Conservation (phyloP, 2,797 vertebrate species). For the Pipistrellus nathusii region DNA sequence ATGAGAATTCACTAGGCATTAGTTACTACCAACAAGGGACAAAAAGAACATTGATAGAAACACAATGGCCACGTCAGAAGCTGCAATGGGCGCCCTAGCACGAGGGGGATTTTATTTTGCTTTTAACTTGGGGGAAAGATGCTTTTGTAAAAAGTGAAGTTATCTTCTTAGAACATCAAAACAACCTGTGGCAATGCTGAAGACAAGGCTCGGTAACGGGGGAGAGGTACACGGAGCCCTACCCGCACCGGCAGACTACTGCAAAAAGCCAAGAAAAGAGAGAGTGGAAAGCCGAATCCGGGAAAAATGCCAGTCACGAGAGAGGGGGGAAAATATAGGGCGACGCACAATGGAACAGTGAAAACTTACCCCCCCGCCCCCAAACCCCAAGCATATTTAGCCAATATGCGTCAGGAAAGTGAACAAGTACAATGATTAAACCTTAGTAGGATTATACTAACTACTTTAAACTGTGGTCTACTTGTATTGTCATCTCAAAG, state of each 20-base stretch:
- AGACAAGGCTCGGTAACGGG: constrained; percentile 69
- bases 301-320: constrained; percentile 69
- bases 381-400: constrained; percentile 75
- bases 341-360: constrained; percentile 68
- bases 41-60: constrained; percentile 84
- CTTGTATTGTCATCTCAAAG: constrained; percentile 70
- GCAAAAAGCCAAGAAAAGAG: constrained; percentile 58
- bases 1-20: constrained; percentile 85
- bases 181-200: constrained; percentile 74
- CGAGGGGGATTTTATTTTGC: constrained; percentile 72
- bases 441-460: constrained; percentile 80
- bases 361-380: constrained; percentile 55
- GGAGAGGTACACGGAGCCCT: constrained; percentile 64
- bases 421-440: constrained; percentile 80
- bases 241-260: constrained; percentile 73
- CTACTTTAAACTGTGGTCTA: constrained; percentile 80
- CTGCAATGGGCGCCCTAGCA: constrained; percentile 80
- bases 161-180: constrained; percentile 81
- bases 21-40: constrained; percentile 84
- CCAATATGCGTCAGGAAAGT: constrained; percentile 79
- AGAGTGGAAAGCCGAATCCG: constrained; percentile 61
- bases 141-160: constrained; percentile 75
- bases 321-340: constrained; percentile 39
- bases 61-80: constrained; percentile 83
- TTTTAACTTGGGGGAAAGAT: constrained; percentile 77